Evolutionary conservation across 1,140 invertebrate species (phyloP), one percentile per base, ranked within the genome.

Genomic region (Cotesia vestalis): DNA sequence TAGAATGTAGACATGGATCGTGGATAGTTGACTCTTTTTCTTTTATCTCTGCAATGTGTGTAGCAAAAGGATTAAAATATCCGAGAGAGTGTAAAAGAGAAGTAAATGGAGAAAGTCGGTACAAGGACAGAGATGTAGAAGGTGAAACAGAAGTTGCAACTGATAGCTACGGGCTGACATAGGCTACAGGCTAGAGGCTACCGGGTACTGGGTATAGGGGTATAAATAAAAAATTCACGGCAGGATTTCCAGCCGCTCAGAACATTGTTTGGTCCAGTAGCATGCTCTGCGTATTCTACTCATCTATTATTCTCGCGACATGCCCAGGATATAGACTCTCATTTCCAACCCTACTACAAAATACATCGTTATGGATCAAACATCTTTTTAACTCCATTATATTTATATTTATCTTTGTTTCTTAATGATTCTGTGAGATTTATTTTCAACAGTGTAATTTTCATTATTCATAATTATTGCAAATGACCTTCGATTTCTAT

Each of bases 221-320:
- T 62, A 35, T 14, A 12, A 34, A 69, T 69, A 60, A 69, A 69
- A 69, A 69, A 69, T 69, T 69, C 67, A 69, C 35, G 27, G 34
- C 57, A 51, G 67, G 67, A 69, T 69, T 69, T 60, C 9, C 67
- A 35, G 59, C 35, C 14, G 64, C 66, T 73, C 57, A 68, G 71
- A 66, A 52, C 59, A 61, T 73, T 60, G 57, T 66, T 68, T 66
- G 38, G 35, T 35, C 64, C 64, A 68, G 55, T 66, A 66, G 27
- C 40, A 40, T 60, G 20, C 69, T 52, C 60, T 52, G 14, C 38
- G 34, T 66, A 20, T 9, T 14, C 63, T 9, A 38, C 66, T 69
- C 72, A 73, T 73, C 40, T 73, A 73, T 73, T 73, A 73, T 73
- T 73, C 64, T 66, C n/a, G 68, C 67, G 67, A 73, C 72, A 70